These are phyloP conservation scores for Physocephala rufipes DNA, from an alignment of 2,888 invertebrate species.

Conservation along the genomic window DNA sequence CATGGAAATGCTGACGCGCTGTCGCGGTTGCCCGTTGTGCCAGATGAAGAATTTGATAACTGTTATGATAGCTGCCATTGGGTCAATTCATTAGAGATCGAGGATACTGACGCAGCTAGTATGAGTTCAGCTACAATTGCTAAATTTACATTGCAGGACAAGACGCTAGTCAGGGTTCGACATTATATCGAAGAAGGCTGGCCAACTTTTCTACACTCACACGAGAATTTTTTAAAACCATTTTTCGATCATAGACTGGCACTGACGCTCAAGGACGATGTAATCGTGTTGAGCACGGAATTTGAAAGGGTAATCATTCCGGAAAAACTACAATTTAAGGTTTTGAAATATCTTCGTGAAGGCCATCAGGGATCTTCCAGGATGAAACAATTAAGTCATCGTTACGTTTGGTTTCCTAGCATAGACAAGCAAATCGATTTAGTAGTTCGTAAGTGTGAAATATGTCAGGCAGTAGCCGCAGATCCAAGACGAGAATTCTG, in stretches of 20 bases:
- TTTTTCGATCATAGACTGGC: neutral
- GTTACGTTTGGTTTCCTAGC: constrained; percentile 31
- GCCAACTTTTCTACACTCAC: neutral
- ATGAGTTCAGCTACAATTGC: neutral
- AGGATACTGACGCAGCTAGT: neutral
- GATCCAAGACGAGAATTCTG: constrained; percentile 18
- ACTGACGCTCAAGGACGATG: neutral
- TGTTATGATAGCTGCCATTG: neutral
- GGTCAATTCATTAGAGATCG: constrained; percentile 1
- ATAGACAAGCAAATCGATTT: constrained; percentile 29
- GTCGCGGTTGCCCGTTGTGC: neutral
- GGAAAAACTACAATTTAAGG: neutral
- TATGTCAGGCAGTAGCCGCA: neutral
- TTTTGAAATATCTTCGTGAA: constrained; percentile 16
- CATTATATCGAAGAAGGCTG: constrained; percentile 11
- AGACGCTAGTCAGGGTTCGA: constrained; percentile 8
- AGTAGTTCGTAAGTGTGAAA: constrained; percentile 13
- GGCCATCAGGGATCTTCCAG: constrained; percentile 34
- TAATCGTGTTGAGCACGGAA: neutral
- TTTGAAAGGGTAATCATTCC: constrained; percentile 15
- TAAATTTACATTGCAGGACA: constrained; percentile 13
- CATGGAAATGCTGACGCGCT: constrained; percentile 14
- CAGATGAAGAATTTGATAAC: constrained; percentile 8
- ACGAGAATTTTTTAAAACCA: constrained; percentile 14
- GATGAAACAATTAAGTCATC: constrained; percentile 31